Conservation (phyloP, 2,797 vertebrate genomes). For the Acanthurus lineatus region DNA sequence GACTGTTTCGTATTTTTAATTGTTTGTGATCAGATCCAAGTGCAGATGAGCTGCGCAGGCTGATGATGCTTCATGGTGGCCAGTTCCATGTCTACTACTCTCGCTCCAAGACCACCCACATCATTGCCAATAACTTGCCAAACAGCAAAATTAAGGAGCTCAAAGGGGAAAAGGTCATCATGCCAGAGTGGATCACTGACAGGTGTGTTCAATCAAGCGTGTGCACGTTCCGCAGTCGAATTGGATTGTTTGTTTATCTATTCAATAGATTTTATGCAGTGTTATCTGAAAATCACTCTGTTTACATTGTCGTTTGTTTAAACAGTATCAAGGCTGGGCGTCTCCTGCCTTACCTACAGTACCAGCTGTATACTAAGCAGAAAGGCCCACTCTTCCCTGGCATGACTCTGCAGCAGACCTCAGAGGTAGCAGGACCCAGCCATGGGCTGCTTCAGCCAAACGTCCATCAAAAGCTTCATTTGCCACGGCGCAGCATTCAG, state of each 20-base stretch:
- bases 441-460: constrained; percentile 55
- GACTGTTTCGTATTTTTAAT: not conserved
- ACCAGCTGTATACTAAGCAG: constrained; percentile 96
- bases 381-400: constrained; percentile 90
- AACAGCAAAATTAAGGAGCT: constrained; percentile 95
- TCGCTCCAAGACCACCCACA: constrained; percentile 96
- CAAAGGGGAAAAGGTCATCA: constrained; percentile 94
- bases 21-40: constrained; percentile 89
- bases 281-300: not conserved
- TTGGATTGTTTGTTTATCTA: not conserved
- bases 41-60: constrained; percentile 93
- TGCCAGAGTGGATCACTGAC: constrained; percentile 96
- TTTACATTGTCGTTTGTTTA: constrained; percentile 39
- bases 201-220: constrained; percentile 84
- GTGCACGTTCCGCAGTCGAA: not conserved
- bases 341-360: constrained; percentile 92
- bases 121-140: constrained; percentile 96
- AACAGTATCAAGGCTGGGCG: constrained; percentile 93
- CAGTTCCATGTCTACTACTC: constrained; percentile 97
- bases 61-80: constrained; percentile 98
- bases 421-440: constrained; percentile 87
- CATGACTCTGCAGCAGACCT: constrained; percentile 54
- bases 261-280: not conserved
- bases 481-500: constrained; percentile 51
- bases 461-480: constrained; percentile 55